Evolutionary conservation across 2,797 vertebrate genomes (phyloP).

Genomic region (Cyprinella venusta): DNA sequence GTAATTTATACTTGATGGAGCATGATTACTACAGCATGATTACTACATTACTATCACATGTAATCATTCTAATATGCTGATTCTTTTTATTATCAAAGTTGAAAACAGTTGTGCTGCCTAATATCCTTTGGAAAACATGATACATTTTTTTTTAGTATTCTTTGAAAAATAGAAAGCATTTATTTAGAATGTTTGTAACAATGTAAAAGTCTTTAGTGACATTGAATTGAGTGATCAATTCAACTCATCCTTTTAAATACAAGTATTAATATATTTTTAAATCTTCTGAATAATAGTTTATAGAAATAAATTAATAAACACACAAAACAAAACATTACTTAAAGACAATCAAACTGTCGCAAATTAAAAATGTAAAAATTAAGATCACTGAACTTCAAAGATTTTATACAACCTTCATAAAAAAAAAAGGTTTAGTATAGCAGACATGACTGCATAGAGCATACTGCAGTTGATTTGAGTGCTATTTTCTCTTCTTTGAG

Average conservation of each 20-base stretch:
- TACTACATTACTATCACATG: not conserved
- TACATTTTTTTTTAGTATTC: not conserved
- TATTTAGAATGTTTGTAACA: too few relatives aligned
- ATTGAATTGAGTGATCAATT: too few relatives aligned
- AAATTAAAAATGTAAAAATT: not conserved
- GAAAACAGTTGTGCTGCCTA: not conserved
- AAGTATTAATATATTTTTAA: not conserved
- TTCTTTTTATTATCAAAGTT: not conserved
- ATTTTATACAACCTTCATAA: not conserved
- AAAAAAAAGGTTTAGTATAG: not conserved
- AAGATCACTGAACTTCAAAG: not conserved
- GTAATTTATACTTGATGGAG: too few relatives aligned
- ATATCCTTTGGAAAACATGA: not conserved
- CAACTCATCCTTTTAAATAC: not conserved
- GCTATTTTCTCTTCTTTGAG: slow-evolving; percentile 11
- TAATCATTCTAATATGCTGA: not conserved
- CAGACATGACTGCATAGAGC: not conserved
- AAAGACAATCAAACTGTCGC: not conserved
- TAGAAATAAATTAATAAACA: not conserved
- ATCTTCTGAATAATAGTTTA: not conserved
- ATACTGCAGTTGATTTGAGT: not conserved
- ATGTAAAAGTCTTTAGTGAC: not conserved
- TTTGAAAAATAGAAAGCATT: too few relatives aligned
- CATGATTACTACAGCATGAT: not conserved
- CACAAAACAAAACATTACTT: not conserved